phyloP scores from a whole-genome alignment of 1,140 invertebrate genomes.

The Hycleus cichorii region DNA sequence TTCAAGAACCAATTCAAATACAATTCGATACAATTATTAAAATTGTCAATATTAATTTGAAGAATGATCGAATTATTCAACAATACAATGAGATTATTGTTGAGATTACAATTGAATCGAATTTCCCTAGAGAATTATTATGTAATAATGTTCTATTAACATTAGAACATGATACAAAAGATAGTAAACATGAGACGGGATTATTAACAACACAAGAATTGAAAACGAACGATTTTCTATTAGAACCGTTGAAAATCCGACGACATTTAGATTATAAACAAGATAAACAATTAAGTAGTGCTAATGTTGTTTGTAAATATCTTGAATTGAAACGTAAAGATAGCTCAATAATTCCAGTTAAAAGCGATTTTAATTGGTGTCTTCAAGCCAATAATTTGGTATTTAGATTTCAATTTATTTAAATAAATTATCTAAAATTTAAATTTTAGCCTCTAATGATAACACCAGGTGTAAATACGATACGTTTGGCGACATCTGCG shows the following conservation, averaged over 20 bases:
- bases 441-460: conserved; percentile 43
- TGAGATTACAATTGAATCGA: conserved; percentile 49
- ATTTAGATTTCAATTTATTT: not conserved
- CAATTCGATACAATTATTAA: conserved; percentile 43
- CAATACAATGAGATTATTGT: conserved; percentile 53
- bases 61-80: conserved; percentile 43
- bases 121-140: conserved; percentile 52
- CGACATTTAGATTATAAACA: conserved; percentile 70
- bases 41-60: conserved; percentile 45
- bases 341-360: conserved; percentile 34
- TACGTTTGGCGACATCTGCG: conserved; percentile 55
- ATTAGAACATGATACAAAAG: conserved; percentile 29
- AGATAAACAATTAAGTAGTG: conserved; percentile 64
- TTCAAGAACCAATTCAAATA: conserved; percentile 38
- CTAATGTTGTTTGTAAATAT: conserved; percentile 55
- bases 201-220: conserved; percentile 44
- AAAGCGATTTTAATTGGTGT: conserved; percentile 55
- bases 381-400: conserved; percentile 47
- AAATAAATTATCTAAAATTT: not conserved
- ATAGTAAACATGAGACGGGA: conserved; percentile 25
- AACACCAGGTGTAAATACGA: conserved; percentile 64
- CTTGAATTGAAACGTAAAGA: conserved; percentile 41
- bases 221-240: conserved; percentile 50
- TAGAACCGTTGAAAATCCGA: conserved; percentile 57
- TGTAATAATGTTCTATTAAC: conserved; percentile 50